phyloP scores from a whole-genome alignment of 2,888 invertebrate genomes.

The Empis stercorea region DNA sequence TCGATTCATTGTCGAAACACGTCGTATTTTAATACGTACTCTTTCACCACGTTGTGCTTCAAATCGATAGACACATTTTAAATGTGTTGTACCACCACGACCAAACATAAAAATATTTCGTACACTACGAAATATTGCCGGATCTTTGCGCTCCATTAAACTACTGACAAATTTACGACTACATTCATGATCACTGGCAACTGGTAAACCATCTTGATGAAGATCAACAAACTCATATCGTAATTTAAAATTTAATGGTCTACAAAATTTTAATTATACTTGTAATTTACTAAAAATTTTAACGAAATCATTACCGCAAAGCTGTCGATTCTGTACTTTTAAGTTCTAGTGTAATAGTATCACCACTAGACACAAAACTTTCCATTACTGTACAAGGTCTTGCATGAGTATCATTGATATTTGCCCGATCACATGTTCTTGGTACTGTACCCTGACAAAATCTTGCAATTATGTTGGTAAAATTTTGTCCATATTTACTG shows the following conservation, averaged over 20 bases:
- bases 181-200: slow-evolving; percentile 53
- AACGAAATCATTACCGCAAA: slow-evolving; percentile 47
- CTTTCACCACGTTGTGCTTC: slow-evolving; percentile 74
- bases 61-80: slow-evolving; percentile 81
- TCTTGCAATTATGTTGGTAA: slow-evolving; percentile 61
- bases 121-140: slow-evolving; percentile 66
- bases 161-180: slow-evolving; percentile 63
- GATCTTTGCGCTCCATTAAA: slow-evolving; percentile 40
- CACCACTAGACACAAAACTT: slow-evolving; percentile 71
- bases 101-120: slow-evolving; percentile 77
- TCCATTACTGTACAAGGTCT: slow-evolving; percentile 69
- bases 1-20: slow-evolving; percentile 50
- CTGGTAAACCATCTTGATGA: slow-evolving; percentile 71
- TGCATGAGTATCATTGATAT: slow-evolving; percentile 44
- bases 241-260: slow-evolving; percentile 72
- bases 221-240: slow-evolving; percentile 81
- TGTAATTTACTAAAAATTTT: neutral
- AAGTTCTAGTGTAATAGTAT: slow-evolving; percentile 66
- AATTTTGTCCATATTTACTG: slow-evolving; percentile 49
- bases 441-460: slow-evolving; percentile 74
- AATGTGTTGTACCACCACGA: slow-evolving; percentile 67
- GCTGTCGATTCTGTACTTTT: slow-evolving; percentile 72
- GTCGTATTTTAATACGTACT: slow-evolving; percentile 61
- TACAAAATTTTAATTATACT: too few species aligned
- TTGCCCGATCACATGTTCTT: slow-evolving; percentile 68